Conservation (phyloP, 2,113 vertebrate genomes). For the Eira barbara region DNA sequence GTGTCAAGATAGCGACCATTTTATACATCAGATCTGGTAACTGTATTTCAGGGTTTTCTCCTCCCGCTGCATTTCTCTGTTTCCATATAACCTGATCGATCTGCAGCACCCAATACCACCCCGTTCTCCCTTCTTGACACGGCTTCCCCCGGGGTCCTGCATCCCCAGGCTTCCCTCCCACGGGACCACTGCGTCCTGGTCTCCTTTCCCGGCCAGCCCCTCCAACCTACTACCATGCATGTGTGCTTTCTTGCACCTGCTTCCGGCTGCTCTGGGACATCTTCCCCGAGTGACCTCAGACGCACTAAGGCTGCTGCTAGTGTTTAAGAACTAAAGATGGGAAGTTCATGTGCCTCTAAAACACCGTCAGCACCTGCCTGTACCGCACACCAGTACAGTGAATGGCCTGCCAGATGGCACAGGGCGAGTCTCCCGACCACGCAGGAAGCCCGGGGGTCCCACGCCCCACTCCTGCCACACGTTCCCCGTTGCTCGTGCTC, state of each 20-base stretch:
- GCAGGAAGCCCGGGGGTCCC: fast-evolving
- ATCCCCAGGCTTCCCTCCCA: no score
- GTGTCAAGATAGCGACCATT: not conserved
- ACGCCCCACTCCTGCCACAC: no score
- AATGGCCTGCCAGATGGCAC: not conserved
- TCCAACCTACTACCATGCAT: not conserved
- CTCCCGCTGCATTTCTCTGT: not conserved
- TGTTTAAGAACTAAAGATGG: not conserved
- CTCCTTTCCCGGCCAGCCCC: fast-evolving
- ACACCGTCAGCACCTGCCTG: not conserved
- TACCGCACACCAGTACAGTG: not conserved
- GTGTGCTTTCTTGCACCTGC: not conserved
- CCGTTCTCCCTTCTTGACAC: not conserved
- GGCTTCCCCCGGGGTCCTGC: fast-evolving
- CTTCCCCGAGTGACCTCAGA: not conserved
- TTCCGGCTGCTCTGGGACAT: not conserved
- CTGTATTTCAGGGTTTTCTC: not conserved
- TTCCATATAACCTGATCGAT: not conserved
- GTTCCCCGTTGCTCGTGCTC: not conserved
- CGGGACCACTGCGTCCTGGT: fast-evolving
- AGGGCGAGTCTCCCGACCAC: no score
- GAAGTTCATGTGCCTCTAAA: not conserved
- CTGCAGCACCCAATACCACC: fast-evolving
- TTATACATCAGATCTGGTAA: not conserved
- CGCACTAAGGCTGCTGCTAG: not conserved